Evolutionary conservation across 1,140 invertebrate species (phyloP), one percentile per base, ranked within the genome.

Genomic region (Drosophila asahinai): DNA sequence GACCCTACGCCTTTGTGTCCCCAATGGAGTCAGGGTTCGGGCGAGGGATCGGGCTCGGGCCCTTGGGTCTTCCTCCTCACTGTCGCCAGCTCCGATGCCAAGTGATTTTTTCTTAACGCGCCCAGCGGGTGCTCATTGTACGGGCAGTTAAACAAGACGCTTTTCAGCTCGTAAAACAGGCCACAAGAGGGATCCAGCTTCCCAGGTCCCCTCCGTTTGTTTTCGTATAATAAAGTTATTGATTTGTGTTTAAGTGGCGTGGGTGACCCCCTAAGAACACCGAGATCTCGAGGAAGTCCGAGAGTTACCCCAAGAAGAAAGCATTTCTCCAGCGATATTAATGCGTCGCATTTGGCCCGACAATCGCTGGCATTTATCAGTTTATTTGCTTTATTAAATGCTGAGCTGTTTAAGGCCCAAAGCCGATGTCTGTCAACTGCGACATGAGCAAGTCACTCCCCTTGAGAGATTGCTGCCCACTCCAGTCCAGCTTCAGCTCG

Each of bases 151-250:
- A 89, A 90, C 86, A 89, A 89, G 84, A 89, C 81, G 84, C 84
- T 89, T 89, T 89, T 89, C 84, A 89, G 84, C 84, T 89, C 84
- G 78, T 89, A 89, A 89, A 90, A 79, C 86, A 84, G 61, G 86
- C 61, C 77, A 66, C 67, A 61, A 77, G 71, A 19, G 55, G 42
- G 40, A 55, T 67, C 58, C 15, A 47, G 36, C 47, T 55, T 27
- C 48, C 49, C 61, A 22, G 33, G 25, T 58, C 59, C 30, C 43
- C 61, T 42, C 51, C 45, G 43, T 63, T 70, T 71, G 63, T 75
- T 72, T 73, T 71, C 68, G 74, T 64, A 71, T 87, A 89, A 89
- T 89, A 89, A 89, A 89, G 84, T 90, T 89, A 89, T 89, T 89
- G 84, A 89, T 89, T 89, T 89, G 84, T 89, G 84, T 84, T 81